Evolutionary conservation across 2,888 invertebrate genomes (phyloP).

Genomic region (Plebejus anna): DNA sequence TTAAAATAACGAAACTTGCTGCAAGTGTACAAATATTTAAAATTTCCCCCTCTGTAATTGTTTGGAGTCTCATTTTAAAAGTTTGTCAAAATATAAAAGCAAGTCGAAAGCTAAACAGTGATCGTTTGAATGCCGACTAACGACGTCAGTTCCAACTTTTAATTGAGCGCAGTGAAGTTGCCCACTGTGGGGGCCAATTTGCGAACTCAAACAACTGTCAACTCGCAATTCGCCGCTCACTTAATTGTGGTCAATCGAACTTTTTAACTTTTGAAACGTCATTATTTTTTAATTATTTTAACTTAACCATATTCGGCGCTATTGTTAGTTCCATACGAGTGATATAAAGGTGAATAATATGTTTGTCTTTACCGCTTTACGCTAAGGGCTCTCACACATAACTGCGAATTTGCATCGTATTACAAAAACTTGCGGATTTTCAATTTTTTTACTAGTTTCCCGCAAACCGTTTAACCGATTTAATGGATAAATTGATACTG

Average conservation of each 20-base stretch:
- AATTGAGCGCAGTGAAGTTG: slow-evolving; percentile 63
- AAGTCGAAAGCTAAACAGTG: slow-evolving; percentile 20
- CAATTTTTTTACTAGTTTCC: too few species aligned
- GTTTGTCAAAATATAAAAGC: slow-evolving; percentile 15
- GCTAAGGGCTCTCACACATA: too few species aligned
- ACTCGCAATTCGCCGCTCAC: slow-evolving; percentile 36
- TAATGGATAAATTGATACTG: too few species aligned
- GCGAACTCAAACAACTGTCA: slow-evolving; percentile 66
- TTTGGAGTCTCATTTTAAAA: not conserved
- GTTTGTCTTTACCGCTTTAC: too few species aligned
- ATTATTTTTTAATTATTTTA: not conserved
- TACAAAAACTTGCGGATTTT: too few species aligned
- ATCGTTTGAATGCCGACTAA: slow-evolving; percentile 25
- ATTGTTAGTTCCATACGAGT: too few species aligned
- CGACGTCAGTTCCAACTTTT: slow-evolving; percentile 52
- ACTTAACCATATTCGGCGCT: too few species aligned
- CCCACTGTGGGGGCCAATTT: slow-evolving; percentile 56
- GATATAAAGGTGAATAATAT: too few species aligned
- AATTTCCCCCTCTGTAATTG: not conserved
- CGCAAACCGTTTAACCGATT: too few species aligned
- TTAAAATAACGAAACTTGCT: not conserved
- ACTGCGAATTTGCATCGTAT: too few species aligned
- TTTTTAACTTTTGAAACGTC: not conserved
- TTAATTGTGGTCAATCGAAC: slow-evolving; percentile 20
- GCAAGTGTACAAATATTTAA: not conserved